Percentiles rank a stretch among this genome's conserved stretches.
Conservation (phyloP, 2,113 vertebrate genomes). For the Cyanocitta stelleri region DNA sequence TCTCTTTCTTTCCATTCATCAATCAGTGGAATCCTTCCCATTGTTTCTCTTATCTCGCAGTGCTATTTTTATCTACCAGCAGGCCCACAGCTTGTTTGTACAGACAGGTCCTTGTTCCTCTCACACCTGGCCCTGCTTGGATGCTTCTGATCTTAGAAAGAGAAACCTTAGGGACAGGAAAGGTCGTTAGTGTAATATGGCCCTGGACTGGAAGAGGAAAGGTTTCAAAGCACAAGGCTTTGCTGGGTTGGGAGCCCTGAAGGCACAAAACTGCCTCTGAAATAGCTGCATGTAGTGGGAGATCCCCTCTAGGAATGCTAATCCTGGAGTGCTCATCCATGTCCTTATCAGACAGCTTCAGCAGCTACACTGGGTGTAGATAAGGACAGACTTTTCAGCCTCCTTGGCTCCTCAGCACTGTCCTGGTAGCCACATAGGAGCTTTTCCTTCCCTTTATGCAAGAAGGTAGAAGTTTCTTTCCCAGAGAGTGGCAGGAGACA, state of each 20-base stretch:
- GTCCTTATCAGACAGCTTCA: background rate
- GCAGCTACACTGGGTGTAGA: background rate
- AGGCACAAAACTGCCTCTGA: background rate
- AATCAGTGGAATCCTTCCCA: no score
- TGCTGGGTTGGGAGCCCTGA: background rate
- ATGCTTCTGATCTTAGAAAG: background rate
- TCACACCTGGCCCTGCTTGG: background rate
- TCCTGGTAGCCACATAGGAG: rapidly evolving
- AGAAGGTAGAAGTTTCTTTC: background rate
- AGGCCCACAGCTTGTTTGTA: no score
- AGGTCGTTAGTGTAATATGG: rapidly evolving
- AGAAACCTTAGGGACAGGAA: background rate
- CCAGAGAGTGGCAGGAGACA: background rate
- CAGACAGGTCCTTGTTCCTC: no score
- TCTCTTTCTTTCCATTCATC: no score
- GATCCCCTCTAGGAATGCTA: background rate
- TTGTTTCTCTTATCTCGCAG: no score
- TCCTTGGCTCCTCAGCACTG: background rate
- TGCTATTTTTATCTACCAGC: no score
- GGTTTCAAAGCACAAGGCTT: background rate
- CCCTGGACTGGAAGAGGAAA: background rate
- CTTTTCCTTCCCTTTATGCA: background rate
- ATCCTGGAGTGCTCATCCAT: background rate
- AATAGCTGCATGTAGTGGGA: rapidly evolving
- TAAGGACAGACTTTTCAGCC: background rate